These are phyloP conservation scores for Tupiocoris notatus DNA, from an alignment of 2,888 invertebrate species.

Conservation along the genomic window DNA sequence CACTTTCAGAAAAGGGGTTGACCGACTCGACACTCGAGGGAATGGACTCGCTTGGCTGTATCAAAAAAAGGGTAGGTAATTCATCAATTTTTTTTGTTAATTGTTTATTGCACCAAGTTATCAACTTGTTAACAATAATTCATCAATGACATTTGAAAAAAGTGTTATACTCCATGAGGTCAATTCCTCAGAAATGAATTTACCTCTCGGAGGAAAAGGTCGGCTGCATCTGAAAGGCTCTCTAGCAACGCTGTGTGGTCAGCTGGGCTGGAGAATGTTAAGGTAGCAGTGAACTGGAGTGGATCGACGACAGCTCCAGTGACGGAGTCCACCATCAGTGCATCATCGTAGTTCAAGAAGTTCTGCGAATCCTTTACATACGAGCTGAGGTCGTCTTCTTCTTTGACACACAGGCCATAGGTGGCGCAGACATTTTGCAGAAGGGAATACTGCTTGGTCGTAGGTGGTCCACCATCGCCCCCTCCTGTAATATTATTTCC, in stretches of 20 bases:
- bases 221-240: slow-evolving; percentile 75
- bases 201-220: slow-evolving; percentile 65
- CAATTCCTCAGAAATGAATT: slow-evolving; percentile 18
- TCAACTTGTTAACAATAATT: too few relatives aligned
- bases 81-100: too few relatives aligned
- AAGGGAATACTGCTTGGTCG: slow-evolving; percentile 71
- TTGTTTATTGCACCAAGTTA: too few relatives aligned
- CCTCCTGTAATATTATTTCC: slow-evolving; percentile 40
- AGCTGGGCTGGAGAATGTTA: slow-evolving; percentile 75
- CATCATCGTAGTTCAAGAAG: slow-evolving; percentile 58
- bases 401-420: slow-evolving; percentile 73
- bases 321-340: slow-evolving; percentile 79
- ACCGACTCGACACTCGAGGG: slow-evolving; percentile 62
- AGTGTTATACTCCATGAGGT: too few relatives aligned
- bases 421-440: slow-evolving; percentile 74
- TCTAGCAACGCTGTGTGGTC: slow-evolving; percentile 69
- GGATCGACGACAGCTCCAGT: slow-evolving; percentile 75
- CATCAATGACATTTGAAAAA: too few relatives aligned
- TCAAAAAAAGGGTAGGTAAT: too few relatives aligned
- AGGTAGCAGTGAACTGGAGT: slow-evolving; percentile 75
- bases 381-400: slow-evolving; percentile 59
- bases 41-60: slow-evolving; percentile 49
- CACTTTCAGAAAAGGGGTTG: slow-evolving; percentile 74
- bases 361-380: slow-evolving; percentile 55
- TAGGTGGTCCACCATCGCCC: slow-evolving; percentile 55